phyloP scores from a whole-genome alignment of 2,797 vertebrate species.

The Pagetopsis macropterus region DNA sequence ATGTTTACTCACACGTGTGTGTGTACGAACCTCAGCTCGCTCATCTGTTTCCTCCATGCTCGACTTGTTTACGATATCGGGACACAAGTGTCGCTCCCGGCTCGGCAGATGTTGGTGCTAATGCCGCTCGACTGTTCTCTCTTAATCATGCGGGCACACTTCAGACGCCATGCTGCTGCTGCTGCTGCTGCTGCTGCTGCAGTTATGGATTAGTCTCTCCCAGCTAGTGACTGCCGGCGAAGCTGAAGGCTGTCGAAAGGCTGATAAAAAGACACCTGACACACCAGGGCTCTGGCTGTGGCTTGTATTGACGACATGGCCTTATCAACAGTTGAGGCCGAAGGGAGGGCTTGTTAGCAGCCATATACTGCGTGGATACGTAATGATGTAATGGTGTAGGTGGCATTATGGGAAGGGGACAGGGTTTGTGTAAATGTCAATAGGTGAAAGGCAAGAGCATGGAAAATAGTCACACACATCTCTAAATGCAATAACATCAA shows the following conservation, averaged over 20 bases:
- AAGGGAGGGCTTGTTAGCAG: conserved; percentile 71
- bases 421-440: conserved; percentile 43
- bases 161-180: conserved; percentile 55
- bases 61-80: conserved; percentile 41
- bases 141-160: conserved; percentile 68
- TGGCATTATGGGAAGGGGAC: conserved; percentile 8
- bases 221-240: conserved; percentile 69
- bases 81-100: conserved; percentile 53
- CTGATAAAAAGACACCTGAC: conserved; percentile 75
- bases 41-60: conserved; percentile 55
- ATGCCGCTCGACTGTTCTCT: conserved; percentile 60
- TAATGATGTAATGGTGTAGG: conserved; percentile 46
- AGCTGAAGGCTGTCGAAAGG: conserved; percentile 63
- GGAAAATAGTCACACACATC: neutral
- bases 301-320: conserved; percentile 71
- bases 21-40: conserved; percentile 11
- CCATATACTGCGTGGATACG: conserved; percentile 59
- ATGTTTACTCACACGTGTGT: conserved; percentile 6
- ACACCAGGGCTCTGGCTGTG: conserved; percentile 26
- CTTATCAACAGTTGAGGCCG: conserved; percentile 67
- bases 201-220: conserved; percentile 76
- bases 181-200: conserved; percentile 62
- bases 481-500: neutral
- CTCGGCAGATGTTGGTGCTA: conserved; percentile 70
- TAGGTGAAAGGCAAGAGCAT: conserved; percentile 24